Conservation (phyloP, 2,113 vertebrate genomes). For the Lepus americanus region DNA sequence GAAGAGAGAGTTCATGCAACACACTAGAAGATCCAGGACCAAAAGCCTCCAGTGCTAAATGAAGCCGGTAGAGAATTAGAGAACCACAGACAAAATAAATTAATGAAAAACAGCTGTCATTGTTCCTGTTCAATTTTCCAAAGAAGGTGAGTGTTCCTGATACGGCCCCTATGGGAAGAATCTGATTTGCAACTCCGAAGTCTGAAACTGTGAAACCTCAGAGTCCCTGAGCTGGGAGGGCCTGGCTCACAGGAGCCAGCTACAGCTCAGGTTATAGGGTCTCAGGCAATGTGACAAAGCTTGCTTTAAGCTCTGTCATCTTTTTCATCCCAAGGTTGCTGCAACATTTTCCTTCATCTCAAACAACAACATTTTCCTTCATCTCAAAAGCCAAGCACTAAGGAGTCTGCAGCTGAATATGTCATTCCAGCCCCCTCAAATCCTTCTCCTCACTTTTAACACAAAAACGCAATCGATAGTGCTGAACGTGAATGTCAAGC, state of each 20-base stretch:
- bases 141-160: background rate
- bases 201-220: background rate
- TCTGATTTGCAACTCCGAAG: background rate
- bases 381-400: background rate
- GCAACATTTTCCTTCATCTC: background rate
- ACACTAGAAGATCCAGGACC: background rate
- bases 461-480: background rate
- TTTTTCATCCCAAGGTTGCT: background rate
- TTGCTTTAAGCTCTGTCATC: background rate
- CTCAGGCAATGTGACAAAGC: background rate
- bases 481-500: background rate
- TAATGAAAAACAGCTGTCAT: background rate
- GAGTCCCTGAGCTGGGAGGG: background rate
- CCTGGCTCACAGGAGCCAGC: background rate
- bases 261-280: background rate
- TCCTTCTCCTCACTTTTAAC: background rate
- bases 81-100: slow-evolving; percentile 10
- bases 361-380: background rate
- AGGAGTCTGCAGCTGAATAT: background rate
- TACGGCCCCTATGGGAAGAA: background rate
- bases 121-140: background rate
- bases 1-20: background rate
- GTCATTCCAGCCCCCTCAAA: background rate
- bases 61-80: background rate
- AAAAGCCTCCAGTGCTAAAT: background rate